Percentiles rank a stretch among this genome's conserved stretches.
Conservation (phyloP, 1,140 invertebrate species). For the Anastatus disparis region DNA sequence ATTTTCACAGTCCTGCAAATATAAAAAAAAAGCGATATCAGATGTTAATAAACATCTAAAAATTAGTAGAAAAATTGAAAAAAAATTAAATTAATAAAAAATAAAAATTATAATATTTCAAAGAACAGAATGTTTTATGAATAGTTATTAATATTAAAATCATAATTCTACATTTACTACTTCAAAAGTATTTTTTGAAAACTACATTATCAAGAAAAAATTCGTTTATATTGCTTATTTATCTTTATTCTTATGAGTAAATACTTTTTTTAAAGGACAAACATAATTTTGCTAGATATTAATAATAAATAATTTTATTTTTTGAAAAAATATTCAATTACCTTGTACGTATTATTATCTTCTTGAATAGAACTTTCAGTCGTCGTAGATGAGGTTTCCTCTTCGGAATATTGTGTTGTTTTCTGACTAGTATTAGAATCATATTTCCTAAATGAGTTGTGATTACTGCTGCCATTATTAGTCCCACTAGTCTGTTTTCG, state of each 20-base stretch:
- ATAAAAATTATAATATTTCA: constrained; percentile 3
- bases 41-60: too few relatives aligned
- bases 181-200: too few relatives aligned
- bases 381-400: constrained; percentile 79
- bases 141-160: too few relatives aligned
- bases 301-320: too few relatives aligned
- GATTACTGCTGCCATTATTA: constrained; percentile 51
- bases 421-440: constrained; percentile 57
- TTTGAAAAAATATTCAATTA: too few relatives aligned
- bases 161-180: too few relatives aligned
- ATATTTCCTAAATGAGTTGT: constrained; percentile 57
- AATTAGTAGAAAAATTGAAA: too few relatives aligned
- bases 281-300: too few relatives aligned
- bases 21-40: constrained; percentile 31
- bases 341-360: constrained; percentile 54
- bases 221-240: neutral
- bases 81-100: too few relatives aligned
- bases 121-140: neutral
- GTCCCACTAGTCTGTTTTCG: constrained; percentile 49
- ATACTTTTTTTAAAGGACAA: too few relatives aligned
- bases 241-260: constrained; percentile 4
- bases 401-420: constrained; percentile 66
- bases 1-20: constrained; percentile 49
- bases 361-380: constrained; percentile 77
- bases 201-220: neutral